Percentiles rank a stretch among this genome's conserved stretches.
phyloP scores from a whole-genome alignment of 2,888 invertebrate genomes.

The Scaptomyza polygonia region DNA sequence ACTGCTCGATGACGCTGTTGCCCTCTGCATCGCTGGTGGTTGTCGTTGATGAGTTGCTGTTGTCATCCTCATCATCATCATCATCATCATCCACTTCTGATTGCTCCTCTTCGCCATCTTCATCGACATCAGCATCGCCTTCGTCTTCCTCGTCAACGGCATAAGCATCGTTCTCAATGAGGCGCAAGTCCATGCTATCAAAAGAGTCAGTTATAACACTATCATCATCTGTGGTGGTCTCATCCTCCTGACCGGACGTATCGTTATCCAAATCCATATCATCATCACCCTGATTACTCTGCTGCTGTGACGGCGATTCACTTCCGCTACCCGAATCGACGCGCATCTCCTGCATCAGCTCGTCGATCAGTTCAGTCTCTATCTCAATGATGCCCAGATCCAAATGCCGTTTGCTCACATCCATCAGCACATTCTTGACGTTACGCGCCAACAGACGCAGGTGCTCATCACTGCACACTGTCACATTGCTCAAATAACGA shows the following conservation, averaged over 20 bases:
- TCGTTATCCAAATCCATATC: constrained; percentile 59
- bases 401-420: constrained; percentile 77
- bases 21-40: constrained; percentile 76
- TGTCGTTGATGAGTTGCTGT: constrained; percentile 67
- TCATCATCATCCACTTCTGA: constrained; percentile 56
- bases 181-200: constrained; percentile 68
- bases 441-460: constrained; percentile 78
- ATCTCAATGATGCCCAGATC: constrained; percentile 78
- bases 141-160: constrained; percentile 61
- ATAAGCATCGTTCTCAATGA: constrained; percentile 67
- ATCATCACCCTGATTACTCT: constrained; percentile 56
- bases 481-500: constrained; percentile 71
- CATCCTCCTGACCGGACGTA: constrained; percentile 65
- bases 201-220: constrained; percentile 70
- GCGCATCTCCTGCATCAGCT: constrained; percentile 81
- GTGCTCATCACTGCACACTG: constrained; percentile 64
- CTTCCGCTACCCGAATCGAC: constrained; percentile 50
- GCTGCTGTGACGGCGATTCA: constrained; percentile 56
- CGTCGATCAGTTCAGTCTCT: constrained; percentile 81
- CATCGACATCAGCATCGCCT: constrained; percentile 51
- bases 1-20: constrained; percentile 80
- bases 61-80: constrained; percentile 39
- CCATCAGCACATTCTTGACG: constrained; percentile 78
- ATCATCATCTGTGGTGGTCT: constrained; percentile 70
- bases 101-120: constrained; percentile 59